These are phyloP conservation scores for Diabrotica undecimpunctata DNA, from an alignment of 1,140 invertebrate genomes.

Conservation along the genomic window DNA sequence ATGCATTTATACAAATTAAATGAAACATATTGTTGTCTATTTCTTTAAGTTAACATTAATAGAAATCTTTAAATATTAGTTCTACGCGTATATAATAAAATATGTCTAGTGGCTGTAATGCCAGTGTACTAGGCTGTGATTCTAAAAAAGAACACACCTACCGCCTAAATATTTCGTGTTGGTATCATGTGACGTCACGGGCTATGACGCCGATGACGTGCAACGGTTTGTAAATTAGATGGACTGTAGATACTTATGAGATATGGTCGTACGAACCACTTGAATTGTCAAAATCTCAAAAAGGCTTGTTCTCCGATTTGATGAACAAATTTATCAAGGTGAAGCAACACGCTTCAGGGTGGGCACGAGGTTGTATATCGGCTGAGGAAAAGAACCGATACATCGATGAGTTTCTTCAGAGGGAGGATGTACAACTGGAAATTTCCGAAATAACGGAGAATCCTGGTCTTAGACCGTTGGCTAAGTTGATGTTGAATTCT, in stretches of 20 bases:
- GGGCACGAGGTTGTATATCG: conserved; percentile 35
- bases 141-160: no score
- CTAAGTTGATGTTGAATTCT: conserved; percentile 44
- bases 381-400: conserved; percentile 39
- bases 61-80: no score
- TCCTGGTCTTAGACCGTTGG: conserved; percentile 37
- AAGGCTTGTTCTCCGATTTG: conserved; percentile 38
- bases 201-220: no score
- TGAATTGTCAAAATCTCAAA: conserved; percentile 19
- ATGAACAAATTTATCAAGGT: conserved; percentile 44
- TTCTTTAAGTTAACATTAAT: no score
- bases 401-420: conserved; percentile 39
- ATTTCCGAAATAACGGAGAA: conserved; percentile 42
- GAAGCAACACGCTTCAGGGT: conserved; percentile 42
- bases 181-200: no score
- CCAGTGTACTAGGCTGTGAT: no score
- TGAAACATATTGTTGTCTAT: no score
- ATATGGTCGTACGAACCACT: conserved; percentile 44
- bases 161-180: no score
- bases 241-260: conserved; percentile 43
- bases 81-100: no score
- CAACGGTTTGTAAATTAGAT: no score
- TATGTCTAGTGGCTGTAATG: no score
- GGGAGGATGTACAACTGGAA: conserved; percentile 46
- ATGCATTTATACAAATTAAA: no score